Evolutionary conservation across 1,140 invertebrate genomes (phyloP).

Genomic region (Samia ricini): DNA sequence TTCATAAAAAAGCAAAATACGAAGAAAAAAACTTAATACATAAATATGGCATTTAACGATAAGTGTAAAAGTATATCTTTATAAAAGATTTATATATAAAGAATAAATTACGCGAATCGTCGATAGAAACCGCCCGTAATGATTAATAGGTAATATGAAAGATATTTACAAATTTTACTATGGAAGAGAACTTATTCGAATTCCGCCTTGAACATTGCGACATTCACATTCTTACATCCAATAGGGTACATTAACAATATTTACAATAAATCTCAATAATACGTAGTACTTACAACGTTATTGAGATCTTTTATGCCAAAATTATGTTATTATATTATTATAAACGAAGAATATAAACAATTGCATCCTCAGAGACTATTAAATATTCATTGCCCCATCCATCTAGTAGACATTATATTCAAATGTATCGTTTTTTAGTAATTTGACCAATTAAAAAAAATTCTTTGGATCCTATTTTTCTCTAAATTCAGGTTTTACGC

Average conservation of each 20-base stretch:
- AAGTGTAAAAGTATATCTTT: slow-evolving; percentile 68
- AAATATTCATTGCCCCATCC: not conserved
- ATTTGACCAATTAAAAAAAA: slow-evolving; percentile 10
- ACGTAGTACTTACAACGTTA: slow-evolving; percentile 46
- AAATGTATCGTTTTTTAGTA: not conserved
- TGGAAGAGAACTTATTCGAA: slow-evolving; percentile 70
- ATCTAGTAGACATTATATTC: not conserved
- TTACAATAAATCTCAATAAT: slow-evolving; percentile 69
- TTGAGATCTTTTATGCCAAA: slow-evolving; percentile 60
- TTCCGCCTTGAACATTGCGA: slow-evolving; percentile 45
- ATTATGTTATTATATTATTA: slow-evolving; percentile 38
- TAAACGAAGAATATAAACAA: slow-evolving; percentile 48
- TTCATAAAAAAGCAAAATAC: slow-evolving; percentile 41
- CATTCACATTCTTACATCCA: slow-evolving; percentile 55
- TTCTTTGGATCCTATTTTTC: slow-evolving; percentile 62
- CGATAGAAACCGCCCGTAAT: slow-evolving; percentile 57
- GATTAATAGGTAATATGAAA: slow-evolving; percentile 58
- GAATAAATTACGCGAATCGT: slow-evolving; percentile 71
- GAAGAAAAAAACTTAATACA: slow-evolving; percentile 57
- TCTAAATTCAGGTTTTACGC: slow-evolving; percentile 76
- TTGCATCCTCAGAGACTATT: slow-evolving; percentile 8
- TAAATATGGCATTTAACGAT: slow-evolving; percentile 76
- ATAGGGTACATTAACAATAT: slow-evolving; percentile 63
- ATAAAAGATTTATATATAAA: slow-evolving; percentile 68
- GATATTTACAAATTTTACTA: slow-evolving; percentile 76